A percentile compares a stretch with the other conserved stretches of the same genome.
These are phyloP conservation scores for Australoheros facetus DNA, from an alignment of 2,797 vertebrate genomes.

Conservation along the genomic window DNA sequence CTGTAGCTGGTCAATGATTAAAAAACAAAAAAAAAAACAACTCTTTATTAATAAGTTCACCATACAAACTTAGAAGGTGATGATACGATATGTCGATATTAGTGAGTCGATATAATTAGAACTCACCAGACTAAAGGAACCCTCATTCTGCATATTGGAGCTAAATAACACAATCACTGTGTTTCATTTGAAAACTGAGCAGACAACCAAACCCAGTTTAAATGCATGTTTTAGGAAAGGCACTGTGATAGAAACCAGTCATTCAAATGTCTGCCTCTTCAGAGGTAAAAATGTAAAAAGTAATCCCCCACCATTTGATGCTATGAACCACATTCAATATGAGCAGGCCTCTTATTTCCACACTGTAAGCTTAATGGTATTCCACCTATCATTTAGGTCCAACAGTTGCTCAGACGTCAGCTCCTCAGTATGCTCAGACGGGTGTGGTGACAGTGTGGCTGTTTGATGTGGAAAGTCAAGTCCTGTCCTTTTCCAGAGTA, in stretches of 20 bases:
- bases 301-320: slow-evolving; percentile 16
- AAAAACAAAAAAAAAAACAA: background rate
- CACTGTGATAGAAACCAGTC: background rate
- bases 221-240: background rate
- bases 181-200: background rate
- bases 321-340: background rate
- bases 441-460: slow-evolving; percentile 60
- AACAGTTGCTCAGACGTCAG: slow-evolving; percentile 42
- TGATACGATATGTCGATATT: background rate
- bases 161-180: background rate
- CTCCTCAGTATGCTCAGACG: slow-evolving; percentile 55
- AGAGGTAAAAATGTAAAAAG: background rate
- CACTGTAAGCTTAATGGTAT: slow-evolving; percentile 42
- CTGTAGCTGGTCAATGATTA: background rate
- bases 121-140: background rate
- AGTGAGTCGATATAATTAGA: no score
- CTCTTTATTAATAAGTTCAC: background rate
- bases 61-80: background rate
- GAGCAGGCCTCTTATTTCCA: slow-evolving; percentile 45
- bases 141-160: background rate
- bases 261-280: background rate
- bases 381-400: slow-evolving; percentile 41
- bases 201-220: background rate
- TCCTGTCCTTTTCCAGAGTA: slow-evolving; percentile 52
- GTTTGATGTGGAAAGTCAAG: slow-evolving; percentile 73